Conservation (phyloP, 2,888 invertebrate species). For the Lagria hirta region DNA sequence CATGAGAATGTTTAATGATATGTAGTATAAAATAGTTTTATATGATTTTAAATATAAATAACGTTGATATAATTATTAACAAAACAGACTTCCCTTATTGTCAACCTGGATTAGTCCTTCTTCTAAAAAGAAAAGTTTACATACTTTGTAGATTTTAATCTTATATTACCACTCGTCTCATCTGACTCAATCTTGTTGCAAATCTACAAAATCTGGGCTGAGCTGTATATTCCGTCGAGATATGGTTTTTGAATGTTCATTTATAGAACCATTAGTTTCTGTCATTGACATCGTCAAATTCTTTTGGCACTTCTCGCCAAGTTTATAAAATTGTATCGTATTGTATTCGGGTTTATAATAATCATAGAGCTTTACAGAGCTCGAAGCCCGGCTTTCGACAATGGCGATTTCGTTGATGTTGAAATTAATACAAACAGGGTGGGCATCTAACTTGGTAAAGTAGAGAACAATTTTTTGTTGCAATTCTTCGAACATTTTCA, state of each 20-base stretch:
- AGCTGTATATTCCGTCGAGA: slow-evolving; percentile 5
- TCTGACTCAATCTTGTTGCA: slow-evolving; percentile 19
- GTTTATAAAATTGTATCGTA: slow-evolving; percentile 40
- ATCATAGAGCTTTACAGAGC: slow-evolving; percentile 62
- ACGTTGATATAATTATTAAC: too few species aligned
- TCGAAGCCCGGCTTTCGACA: slow-evolving; percentile 57
- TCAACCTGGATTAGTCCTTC: too few species aligned
- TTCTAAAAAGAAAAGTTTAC: too few species aligned
- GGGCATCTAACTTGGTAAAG: slow-evolving; percentile 56
- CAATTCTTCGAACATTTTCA: slow-evolving; percentile 59
- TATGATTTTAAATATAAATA: too few species aligned
- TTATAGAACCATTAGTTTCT: slow-evolving; percentile 1
- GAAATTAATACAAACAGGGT: slow-evolving; percentile 56
- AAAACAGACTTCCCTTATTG: too few species aligned
- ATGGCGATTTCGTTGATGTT: slow-evolving; percentile 54
- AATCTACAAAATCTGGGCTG: slow-evolving; percentile 37
- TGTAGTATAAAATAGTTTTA: too few species aligned
- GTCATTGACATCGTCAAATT: slow-evolving; percentile 20
- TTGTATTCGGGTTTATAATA: slow-evolving; percentile 63
- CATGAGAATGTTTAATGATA: too few species aligned
- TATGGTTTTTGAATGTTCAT: not conserved
- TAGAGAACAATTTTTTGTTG: slow-evolving; percentile 57
- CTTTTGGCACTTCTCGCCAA: slow-evolving; percentile 33
- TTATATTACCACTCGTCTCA: not conserved
- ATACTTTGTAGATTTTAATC: too few species aligned